These are phyloP conservation scores for Drosophila buzzatii DNA, from an alignment of 2,888 invertebrate species.

Conservation along the genomic window DNA sequence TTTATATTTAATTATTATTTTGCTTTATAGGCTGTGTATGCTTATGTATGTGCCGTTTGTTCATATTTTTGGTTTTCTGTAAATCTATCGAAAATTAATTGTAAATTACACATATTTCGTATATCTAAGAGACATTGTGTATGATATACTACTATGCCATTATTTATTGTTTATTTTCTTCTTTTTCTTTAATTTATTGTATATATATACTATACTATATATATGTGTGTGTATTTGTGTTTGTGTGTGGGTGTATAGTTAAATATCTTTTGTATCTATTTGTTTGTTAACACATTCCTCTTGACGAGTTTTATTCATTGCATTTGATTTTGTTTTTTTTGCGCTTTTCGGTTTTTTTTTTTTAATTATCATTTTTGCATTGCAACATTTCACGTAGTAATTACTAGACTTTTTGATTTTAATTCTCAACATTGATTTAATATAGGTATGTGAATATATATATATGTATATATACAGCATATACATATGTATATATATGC, in stretches of 20 bases:
- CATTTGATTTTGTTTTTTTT: conserved; percentile 55
- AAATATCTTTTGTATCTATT: conserved; percentile 61
- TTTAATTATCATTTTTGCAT: conserved; percentile 26
- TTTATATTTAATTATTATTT: conserved; percentile 1
- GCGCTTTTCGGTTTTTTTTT: conserved; percentile 15
- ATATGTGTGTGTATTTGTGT: conserved; percentile 4
- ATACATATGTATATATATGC: conserved; percentile 14
- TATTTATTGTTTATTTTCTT: conserved; percentile 23
- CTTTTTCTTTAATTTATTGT: conserved; percentile 42
- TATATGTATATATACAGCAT: conserved; percentile 23
- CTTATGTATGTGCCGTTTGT: conserved; percentile 35
- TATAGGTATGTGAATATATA: conserved; percentile 35
- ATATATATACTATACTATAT: conserved; percentile 18
- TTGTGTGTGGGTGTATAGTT: conserved; percentile 42
- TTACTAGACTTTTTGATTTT: conserved; percentile 16
- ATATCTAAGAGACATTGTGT: conserved; percentile 22
- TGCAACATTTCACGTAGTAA: conserved; percentile 41
- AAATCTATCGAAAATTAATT: conserved; percentile 78
- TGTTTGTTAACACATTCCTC: conserved; percentile 82
- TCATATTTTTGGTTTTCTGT: conserved; percentile 54
- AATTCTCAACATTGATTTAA: conserved; percentile 52
- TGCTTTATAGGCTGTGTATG: conserved; percentile 9
- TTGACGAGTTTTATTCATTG: conserved; percentile 81
- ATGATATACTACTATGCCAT: conserved; percentile 10
- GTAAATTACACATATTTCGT: conserved; percentile 38